phyloP scores from a whole-genome alignment of 2,113 vertebrate species.

The Prionailurus viverrinus region DNA sequence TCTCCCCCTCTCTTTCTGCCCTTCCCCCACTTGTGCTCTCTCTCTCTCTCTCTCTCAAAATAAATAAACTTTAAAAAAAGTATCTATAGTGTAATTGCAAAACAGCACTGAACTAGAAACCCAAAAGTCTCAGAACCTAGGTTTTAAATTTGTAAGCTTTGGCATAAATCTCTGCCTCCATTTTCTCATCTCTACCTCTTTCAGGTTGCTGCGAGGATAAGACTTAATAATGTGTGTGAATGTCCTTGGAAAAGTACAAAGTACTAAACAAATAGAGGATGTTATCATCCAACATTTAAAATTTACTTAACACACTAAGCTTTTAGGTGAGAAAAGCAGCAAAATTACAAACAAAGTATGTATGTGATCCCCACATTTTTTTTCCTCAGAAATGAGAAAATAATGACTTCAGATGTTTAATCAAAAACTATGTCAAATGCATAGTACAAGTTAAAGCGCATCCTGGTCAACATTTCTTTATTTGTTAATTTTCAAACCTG shows the following conservation, averaged over 20 bases:
- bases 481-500: constrained; percentile 9
- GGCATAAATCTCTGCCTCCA: not conserved
- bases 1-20: no score
- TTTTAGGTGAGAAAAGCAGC: constrained; percentile 4
- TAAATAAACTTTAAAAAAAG: not conserved
- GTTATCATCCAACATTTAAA: not conserved
- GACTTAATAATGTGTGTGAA: not conserved
- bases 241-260: constrained; percentile 21
- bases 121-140: not conserved
- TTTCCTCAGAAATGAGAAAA: constrained; percentile 7
- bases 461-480: not conserved
- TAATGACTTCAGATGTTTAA: constrained; percentile 1
- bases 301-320: not conserved
- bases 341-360: constrained; percentile 48
- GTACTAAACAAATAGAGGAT: not conserved
- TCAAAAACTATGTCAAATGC: constrained; percentile 11
- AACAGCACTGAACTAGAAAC: constrained; percentile 27
- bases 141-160: not conserved
- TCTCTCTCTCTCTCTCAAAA: no score
- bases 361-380: not conserved
- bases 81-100: not conserved
- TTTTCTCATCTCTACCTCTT: not conserved
- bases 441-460: not conserved
- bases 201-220: not conserved
- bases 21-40: no score